phyloP scores from a whole-genome alignment of 2,888 invertebrate genomes.

The Cremastobaeus sp. region DNA sequence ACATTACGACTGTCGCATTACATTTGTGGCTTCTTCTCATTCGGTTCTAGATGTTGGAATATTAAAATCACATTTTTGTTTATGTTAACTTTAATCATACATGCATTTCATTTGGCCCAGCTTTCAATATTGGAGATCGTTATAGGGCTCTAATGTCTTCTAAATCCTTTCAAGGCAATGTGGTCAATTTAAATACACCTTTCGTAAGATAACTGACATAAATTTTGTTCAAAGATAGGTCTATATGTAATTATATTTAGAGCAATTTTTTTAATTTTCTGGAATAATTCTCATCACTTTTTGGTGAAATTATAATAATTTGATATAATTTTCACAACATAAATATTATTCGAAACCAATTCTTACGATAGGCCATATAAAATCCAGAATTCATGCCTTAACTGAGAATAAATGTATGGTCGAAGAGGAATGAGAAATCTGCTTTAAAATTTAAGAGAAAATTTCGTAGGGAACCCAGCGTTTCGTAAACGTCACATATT shows the following conservation, averaged over 20 bases:
- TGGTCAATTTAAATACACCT: slow-evolving; percentile 26
- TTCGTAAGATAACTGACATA: slow-evolving; percentile 20
- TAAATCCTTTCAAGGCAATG: slow-evolving; percentile 42
- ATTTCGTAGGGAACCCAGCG: slow-evolving; percentile 32
- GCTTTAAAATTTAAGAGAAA: slow-evolving; percentile 35
- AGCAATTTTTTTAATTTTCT: too few relatives aligned
- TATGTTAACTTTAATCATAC: slow-evolving; percentile 28
- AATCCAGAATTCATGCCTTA: slow-evolving; percentile 39
- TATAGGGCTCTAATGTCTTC: slow-evolving; percentile 37
- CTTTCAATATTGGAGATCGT: slow-evolving; percentile 47
- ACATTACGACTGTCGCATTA: slow-evolving; percentile 11
- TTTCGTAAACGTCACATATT: slow-evolving; percentile 34
- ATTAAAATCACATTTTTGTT: slow-evolving; percentile 52
- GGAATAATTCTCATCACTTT: neutral
- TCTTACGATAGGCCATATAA: slow-evolving; percentile 42
- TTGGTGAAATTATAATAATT: neutral
- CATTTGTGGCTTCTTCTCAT: slow-evolving; percentile 14
- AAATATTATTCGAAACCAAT: slow-evolving; percentile 11
- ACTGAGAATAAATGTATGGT: slow-evolving; percentile 36
- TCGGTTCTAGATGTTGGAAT: slow-evolving; percentile 34
- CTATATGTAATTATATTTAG: too few relatives aligned
- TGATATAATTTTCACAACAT: neutral
- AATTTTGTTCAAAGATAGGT: too few relatives aligned
- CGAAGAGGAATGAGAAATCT: slow-evolving; percentile 60
- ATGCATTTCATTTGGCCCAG: slow-evolving; percentile 16